These are phyloP conservation scores for Phaethornis superciliosus DNA, from an alignment of 2,113 vertebrate genomes.

Conservation along the genomic window DNA sequence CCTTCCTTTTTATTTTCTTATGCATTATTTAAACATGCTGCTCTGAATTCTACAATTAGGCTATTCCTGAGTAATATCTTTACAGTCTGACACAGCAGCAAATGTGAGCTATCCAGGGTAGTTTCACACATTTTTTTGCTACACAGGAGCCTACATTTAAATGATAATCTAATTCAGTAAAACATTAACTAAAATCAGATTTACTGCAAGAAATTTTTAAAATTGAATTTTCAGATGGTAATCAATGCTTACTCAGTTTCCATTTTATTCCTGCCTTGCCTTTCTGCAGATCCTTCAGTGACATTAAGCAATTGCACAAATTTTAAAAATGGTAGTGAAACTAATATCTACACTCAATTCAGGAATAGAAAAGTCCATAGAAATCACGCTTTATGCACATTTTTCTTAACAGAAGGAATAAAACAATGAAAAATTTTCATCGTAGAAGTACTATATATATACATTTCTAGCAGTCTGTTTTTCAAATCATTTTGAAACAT, in stretches of 20 bases:
- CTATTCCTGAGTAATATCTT: slow-evolving; percentile 32
- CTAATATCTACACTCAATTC: slow-evolving; percentile 73
- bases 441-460: slow-evolving; percentile 7
- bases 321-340: slow-evolving; percentile 73
- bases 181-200: slow-evolving; percentile 76
- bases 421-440: slow-evolving; percentile 54
- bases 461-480: slow-evolving; percentile 45
- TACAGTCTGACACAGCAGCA: not conserved
- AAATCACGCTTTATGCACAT: slow-evolving; percentile 68
- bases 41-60: slow-evolving; percentile 34
- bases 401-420: slow-evolving; percentile 69
- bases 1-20: slow-evolving; percentile 44
- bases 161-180: slow-evolving; percentile 76
- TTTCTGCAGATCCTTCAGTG: slow-evolving; percentile 75
- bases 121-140: slow-evolving; percentile 58
- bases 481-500: slow-evolving; percentile 60
- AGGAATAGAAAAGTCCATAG: slow-evolving; percentile 68
- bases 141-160: slow-evolving; percentile 61
- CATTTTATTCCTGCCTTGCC: slow-evolving; percentile 66
- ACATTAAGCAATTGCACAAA: slow-evolving; percentile 76
- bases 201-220: slow-evolving; percentile 72
- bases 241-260: slow-evolving; percentile 80
- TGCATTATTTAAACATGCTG: slow-evolving; percentile 73
- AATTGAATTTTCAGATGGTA: slow-evolving; percentile 76
- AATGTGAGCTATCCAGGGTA: slow-evolving; percentile 30